Evolutionary conservation across 2,113 vertebrate genomes (phyloP).

Genomic region (Heloderma charlesbogerti): DNA sequence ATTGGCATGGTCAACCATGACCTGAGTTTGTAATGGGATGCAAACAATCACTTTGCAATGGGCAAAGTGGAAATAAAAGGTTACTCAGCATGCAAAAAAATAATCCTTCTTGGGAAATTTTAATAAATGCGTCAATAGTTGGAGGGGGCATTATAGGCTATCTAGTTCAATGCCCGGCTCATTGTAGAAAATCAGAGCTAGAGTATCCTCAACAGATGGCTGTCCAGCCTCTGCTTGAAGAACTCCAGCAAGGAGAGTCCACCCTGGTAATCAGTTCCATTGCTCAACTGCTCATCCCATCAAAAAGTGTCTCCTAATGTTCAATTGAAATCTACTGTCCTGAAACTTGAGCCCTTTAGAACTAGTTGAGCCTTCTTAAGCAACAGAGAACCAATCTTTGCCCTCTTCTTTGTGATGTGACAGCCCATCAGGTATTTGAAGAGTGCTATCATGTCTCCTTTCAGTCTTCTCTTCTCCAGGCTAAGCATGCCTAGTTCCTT

Average conservation of each 20-base stretch:
- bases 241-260: background rate
- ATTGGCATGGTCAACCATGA: background rate
- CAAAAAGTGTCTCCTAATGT: background rate
- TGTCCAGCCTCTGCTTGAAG: background rate
- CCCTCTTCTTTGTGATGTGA: background rate
- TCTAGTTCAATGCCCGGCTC: background rate
- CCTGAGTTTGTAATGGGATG: background rate
- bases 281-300: background rate
- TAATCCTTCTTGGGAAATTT: background rate
- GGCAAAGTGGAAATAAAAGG: background rate
- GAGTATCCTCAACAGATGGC: background rate
- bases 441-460: background rate
- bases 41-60: background rate
- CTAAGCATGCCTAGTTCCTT: background rate
- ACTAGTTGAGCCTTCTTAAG: background rate
- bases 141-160: background rate
- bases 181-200: background rate
- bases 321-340: background rate
- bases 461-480: background rate
- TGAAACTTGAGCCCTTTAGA: background rate
- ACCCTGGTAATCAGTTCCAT: background rate
- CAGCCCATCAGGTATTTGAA: background rate
- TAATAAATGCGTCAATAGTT: background rate
- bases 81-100: background rate
- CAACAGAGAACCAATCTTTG: background rate